These are phyloP conservation scores for Leptinotarsa juncta DNA, from an alignment of 2,888 invertebrate species.

Conservation along the genomic window DNA sequence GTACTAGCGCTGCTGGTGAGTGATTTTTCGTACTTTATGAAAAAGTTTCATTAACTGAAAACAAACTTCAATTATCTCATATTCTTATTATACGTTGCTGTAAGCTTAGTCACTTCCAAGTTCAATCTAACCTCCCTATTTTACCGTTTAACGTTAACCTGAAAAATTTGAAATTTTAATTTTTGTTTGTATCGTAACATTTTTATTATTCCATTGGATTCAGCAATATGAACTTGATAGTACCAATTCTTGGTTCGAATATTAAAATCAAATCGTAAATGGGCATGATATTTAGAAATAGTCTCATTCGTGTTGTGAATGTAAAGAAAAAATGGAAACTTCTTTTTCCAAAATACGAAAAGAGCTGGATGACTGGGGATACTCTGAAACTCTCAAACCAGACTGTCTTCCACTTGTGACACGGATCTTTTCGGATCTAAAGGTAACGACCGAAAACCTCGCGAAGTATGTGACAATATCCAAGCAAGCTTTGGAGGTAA, in stretches of 20 bases:
- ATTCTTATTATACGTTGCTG: too few relatives aligned
- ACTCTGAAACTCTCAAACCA: conserved; percentile 78
- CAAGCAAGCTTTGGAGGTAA: conserved; percentile 75
- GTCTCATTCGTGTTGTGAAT: conserved; percentile 1
- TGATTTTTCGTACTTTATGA: too few relatives aligned
- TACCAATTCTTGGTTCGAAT: background rate
- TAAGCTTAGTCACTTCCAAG: too few relatives aligned
- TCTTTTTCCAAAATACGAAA: conserved; percentile 67
- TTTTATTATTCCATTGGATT: background rate
- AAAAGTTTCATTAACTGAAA: too few relatives aligned
- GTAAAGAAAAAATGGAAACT: conserved; percentile 56
- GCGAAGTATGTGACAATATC: conserved; percentile 85
- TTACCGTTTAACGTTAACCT: background rate
- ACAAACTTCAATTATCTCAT: too few relatives aligned
- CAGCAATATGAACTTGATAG: background rate
- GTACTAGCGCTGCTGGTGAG: too few relatives aligned
- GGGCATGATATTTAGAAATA: conserved; percentile 15
- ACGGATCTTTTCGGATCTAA: conserved; percentile 82
- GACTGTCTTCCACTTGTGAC: conserved; percentile 86
- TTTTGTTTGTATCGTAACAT: background rate
- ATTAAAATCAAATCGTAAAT: background rate
- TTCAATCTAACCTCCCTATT: too few relatives aligned
- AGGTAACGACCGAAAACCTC: conserved; percentile 88
- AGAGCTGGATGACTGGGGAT: conserved; percentile 86
- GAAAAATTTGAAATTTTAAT: background rate